phyloP scores from a whole-genome alignment of 1,140 invertebrate species.

The Procambarus virginalis region DNA sequence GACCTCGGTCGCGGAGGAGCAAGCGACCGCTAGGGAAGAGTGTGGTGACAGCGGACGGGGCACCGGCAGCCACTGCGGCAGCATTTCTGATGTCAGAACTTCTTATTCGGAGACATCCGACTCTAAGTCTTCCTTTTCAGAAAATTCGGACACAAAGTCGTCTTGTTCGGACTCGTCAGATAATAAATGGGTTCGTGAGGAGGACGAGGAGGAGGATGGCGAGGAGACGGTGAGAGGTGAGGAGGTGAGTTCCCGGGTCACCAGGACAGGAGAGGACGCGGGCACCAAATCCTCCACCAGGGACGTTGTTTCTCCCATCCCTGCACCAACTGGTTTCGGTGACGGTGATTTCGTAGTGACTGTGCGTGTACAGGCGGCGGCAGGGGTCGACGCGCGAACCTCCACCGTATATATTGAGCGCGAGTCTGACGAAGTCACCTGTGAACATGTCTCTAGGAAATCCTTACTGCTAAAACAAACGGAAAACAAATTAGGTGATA shows the following conservation, averaged over 20 bases:
- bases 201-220: slow-evolving; percentile 41
- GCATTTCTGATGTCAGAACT: slow-evolving; percentile 64
- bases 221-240: background rate
- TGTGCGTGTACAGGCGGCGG: slow-evolving; percentile 58
- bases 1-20: slow-evolving; percentile 69
- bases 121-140: slow-evolving; percentile 68
- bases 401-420: slow-evolving; percentile 57
- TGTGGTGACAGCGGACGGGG: slow-evolving; percentile 69
- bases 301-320: slow-evolving; percentile 65
- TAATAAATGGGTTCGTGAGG: slow-evolving; percentile 49
- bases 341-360: slow-evolving; percentile 69
- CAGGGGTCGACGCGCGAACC: slow-evolving; percentile 35
- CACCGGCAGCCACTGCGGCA: slow-evolving; percentile 69
- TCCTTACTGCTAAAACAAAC: background rate
- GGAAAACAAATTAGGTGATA: background rate
- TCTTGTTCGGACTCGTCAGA: slow-evolving; percentile 66
- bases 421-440: background rate
- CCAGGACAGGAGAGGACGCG: background rate
- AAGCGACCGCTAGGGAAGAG: slow-evolving; percentile 64
- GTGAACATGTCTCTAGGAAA: slow-evolving; percentile 1
- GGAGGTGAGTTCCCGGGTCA: slow-evolving; percentile 9
- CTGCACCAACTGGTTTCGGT: slow-evolving; percentile 67
- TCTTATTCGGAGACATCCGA: slow-evolving; percentile 70
- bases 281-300: slow-evolving; percentile 24
- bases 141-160: slow-evolving; percentile 66